Percentiles rank a stretch among this genome's conserved stretches.
Evolutionary conservation across 2,113 vertebrate species (phyloP).

Genomic region (Dascyllus trimaculatus): DNA sequence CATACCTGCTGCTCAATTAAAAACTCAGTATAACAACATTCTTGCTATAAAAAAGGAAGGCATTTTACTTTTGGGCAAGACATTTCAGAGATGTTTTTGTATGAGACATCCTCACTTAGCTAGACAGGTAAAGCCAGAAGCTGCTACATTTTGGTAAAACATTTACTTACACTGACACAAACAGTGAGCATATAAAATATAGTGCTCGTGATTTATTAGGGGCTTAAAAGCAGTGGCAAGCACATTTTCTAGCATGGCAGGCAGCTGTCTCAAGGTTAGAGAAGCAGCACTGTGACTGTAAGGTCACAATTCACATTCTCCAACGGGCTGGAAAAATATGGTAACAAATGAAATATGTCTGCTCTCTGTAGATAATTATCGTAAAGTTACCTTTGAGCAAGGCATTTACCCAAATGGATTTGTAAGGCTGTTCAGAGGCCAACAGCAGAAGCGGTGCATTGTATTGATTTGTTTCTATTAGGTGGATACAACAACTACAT

Average conservation of each 20-base stretch:
- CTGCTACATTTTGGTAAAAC: conserved; percentile 23
- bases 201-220: background rate
- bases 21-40: conserved; percentile 40
- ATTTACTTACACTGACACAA: background rate
- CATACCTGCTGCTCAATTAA: conserved; percentile 64
- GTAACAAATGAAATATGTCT: conserved; percentile 1
- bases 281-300: background rate
- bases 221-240: conserved; percentile 24
- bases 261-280: conserved; percentile 30
- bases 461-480: too few species aligned
- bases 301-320: background rate
- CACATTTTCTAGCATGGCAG: background rate
- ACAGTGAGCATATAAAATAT: conserved; percentile 8
- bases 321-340: background rate
- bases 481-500: too few species aligned
- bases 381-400: conserved; percentile 4
- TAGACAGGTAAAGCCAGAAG: conserved; percentile 27
- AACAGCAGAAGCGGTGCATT: too few species aligned
- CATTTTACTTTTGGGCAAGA: conserved; percentile 13
- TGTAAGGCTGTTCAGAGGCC: background rate
- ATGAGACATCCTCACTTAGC: conserved; percentile 13
- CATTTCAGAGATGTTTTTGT: conserved; percentile 26
- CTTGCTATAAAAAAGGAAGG: conserved; percentile 4
- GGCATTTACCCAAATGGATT: background rate
- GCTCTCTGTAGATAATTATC: background rate